Percentiles rank a stretch among this genome's conserved stretches.
Evolutionary conservation across 1,140 invertebrate genomes (phyloP).

Genomic region (Drosophila carrolli): DNA sequence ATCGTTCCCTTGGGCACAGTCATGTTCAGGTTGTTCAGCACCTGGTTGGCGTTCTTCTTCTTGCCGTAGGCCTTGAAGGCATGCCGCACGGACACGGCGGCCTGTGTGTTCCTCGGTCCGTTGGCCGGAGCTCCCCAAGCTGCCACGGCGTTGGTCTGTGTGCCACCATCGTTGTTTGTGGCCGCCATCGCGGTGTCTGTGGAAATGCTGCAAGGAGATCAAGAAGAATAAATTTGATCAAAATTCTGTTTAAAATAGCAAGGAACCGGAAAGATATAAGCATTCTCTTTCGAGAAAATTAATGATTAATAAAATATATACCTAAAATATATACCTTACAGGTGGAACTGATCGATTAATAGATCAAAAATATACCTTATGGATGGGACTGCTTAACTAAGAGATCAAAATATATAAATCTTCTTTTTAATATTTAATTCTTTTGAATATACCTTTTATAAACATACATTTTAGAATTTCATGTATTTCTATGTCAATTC

Average conservation of each 20-base stretch:
- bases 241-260: neutral
- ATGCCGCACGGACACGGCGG: slow-evolving; percentile 92
- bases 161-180: slow-evolving; percentile 84
- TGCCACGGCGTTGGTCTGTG: slow-evolving; percentile 60
- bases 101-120: slow-evolving; percentile 85
- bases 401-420: too few relatives aligned
- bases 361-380: too few relatives aligned
- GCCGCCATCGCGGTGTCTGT: slow-evolving; percentile 72
- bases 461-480: too few relatives aligned
- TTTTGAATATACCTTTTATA: too few relatives aligned
- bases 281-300: too few relatives aligned
- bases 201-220: slow-evolving; percentile 59
- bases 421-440: too few relatives aligned
- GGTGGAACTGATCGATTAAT: too few relatives aligned
- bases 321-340: too few relatives aligned
- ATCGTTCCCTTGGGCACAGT: slow-evolving; percentile 96
- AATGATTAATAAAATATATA: too few relatives aligned
- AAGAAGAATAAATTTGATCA: slow-evolving; percentile 1
- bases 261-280: too few relatives aligned
- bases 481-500: too few relatives aligned
- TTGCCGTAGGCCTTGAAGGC: slow-evolving; percentile 95
- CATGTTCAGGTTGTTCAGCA: slow-evolving; percentile 94
- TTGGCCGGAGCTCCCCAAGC: slow-evolving; percentile 78
- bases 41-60: slow-evolving; percentile 92
- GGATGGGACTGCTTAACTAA: too few relatives aligned